Base-by-base conservation (phyloP, 2,888 invertebrate genomes). In the Drosophila percnosoma region DNA sequence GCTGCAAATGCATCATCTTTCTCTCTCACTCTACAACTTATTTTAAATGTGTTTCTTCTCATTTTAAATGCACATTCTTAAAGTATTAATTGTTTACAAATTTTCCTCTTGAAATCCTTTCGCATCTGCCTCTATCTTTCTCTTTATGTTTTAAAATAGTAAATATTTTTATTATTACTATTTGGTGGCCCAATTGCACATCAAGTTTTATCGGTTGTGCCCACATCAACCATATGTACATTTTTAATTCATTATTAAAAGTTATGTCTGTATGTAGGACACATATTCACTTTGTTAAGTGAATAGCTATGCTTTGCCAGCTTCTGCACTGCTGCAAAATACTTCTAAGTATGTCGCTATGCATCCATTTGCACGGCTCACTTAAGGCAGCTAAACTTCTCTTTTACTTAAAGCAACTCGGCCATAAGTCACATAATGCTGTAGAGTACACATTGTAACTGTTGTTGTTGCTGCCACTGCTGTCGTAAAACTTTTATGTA, bases 401-500 rank as follows among this genome's bases (percentile, higher is more conserved):
- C 71, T 70, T 73, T 76, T 71, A 62, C 61, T 70, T 73, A 55
- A 57, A 73, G 64, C 49, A 71, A 87, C 78, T 78, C 55, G 36
- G 45, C 68, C 58, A 78, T 72, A 78, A 87, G 85, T 73, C 64
- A 68, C 75, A 81, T 81, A 83, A 87, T 74, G 54, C 68, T 67
- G 15, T 54, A 58, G 61, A 69, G 73, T 74, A 68, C 67, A 83
- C 78, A 73, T 38, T 73, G 78, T 81, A 55, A 53, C 34, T 66
- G 42, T 54, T 45, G 54, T 57, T 66, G 49, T 59, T 61, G 57
- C 54, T 66, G 66, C 68, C 69, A 63, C 55, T 63, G 72, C 71
- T 83, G 70, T 65, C 82, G 82, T 87, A 87, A 89, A 83, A 83
- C 75, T 83, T 83, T 89, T 89, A 84, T 89, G 78, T 81, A 78